Base-by-base conservation (phyloP, 2,113 vertebrate genomes). In the Nicator chloris region DNA sequence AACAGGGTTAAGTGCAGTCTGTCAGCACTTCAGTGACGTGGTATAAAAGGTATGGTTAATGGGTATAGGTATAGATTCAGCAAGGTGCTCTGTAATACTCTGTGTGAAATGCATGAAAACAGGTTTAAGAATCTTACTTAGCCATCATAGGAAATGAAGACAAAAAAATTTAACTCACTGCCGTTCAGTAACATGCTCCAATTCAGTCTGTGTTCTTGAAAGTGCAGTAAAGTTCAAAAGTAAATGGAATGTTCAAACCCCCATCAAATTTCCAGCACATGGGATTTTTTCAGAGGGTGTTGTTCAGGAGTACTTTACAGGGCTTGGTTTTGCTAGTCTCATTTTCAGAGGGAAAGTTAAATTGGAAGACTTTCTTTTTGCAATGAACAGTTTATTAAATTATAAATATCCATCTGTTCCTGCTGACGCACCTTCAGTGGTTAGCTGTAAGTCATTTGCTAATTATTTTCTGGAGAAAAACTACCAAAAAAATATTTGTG, bases 381-480 rank as follows among this genome's bases (percentile, higher is more conserved):
- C 31, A n/a, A 30, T 84, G 86, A 73, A 60, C 54, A 47, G 16
- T 80, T 95, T 60, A 81, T 83, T 76, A 83, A 95, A 87, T 90
- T 83, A 79, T 70, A 73, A 82, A 82, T 91, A 88, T 88, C 85
- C 85, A 95, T 93, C 94, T 96, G 90, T 86, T 97, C 56, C 21
- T 78, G 49, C 82, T 90, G 82, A 79, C 68, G 79, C 49, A 75
- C 49, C 50, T 96, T 91, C 57, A 94, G 77, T n/a, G 45, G 19
- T 64, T 81, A 77, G 24, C 59, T 96, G 39, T 93, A 87, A 95
- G 82, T 81, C 63, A 54, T 76, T 96, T 92, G 33, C 77, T 92
- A 90, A 91, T 92, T 95, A 92, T 90, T 92, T 97, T 90, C 78
- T 45, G 73, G 35, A 82, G 66, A 93, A 92, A 94, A 86, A 50